Evolutionary conservation across 2,797 vertebrate species (phyloP), one percentile per base, ranked within the genome.

Genomic region (Macrochelys suwanniensis): DNA sequence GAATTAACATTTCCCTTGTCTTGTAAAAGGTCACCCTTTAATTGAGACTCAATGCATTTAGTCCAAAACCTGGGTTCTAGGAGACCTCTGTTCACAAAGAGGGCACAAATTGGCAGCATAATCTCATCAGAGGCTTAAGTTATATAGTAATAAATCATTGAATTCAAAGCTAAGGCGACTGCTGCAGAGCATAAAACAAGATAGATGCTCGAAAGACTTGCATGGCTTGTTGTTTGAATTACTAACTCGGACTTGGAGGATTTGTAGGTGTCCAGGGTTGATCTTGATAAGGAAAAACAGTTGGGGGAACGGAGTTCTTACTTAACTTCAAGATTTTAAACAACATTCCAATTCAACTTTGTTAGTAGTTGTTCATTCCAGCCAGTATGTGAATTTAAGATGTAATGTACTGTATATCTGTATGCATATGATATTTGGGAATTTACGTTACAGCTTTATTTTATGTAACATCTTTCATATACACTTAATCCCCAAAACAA

Each of bases 1-100:
- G 90, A 96, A 96, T 97, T 94, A 97, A 95, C 95, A 92, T 93
- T 96, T 97, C 83, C 90, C 90, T 96, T 82, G 17, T 6, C 90
- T 94, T 37, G 90, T 86, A 96, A 96, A 71, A 97, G 96, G 96
- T 96, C 95, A 96, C 77, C 80, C 90, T 91, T 94, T 88, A 92
- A 96, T 90, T 96, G 96, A 97, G 89, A 96, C 96, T 94, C 87
- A 71, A 89, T 79, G n/a, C 0, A 0, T 87, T 94, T 54, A 26
- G 68, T 65, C 96, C 84, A 42, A 71, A 95, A 89, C 88, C 74
- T 8, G 5, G 57, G 42, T 61, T 94, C 0, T 45, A 80, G 89
- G 91, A 95, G 88, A 93, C 65, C 82, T 95, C 83, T 84, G 86
- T 88, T 80, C 0, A 1, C 31, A 89, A 82, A 93, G 81, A 53